These are phyloP conservation scores for Nomia melanderi DNA, from an alignment of 1,140 invertebrate species.

Conservation along the genomic window DNA sequence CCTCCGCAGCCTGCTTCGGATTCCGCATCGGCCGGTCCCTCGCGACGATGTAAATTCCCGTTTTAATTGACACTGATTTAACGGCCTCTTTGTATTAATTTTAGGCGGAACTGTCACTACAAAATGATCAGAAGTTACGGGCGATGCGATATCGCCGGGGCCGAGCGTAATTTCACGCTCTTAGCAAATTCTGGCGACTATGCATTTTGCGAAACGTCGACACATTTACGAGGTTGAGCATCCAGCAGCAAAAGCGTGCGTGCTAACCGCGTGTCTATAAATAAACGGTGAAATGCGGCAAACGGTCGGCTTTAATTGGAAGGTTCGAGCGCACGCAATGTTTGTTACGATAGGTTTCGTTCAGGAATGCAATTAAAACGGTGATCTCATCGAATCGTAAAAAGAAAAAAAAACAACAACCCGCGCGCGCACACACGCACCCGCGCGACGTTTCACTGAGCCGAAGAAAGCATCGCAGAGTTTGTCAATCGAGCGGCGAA, in stretches of 20 bases:
- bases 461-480: background rate
- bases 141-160: slow-evolving; percentile 32
- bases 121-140: slow-evolving; percentile 43
- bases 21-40: too few relatives aligned
- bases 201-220: slow-evolving; percentile 68
- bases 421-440: too few relatives aligned
- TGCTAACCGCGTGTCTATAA: slow-evolving; percentile 63
- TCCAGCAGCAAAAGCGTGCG: slow-evolving; percentile 63
- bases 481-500: slow-evolving; percentile 24
- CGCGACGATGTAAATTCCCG: background rate
- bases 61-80: slow-evolving; percentile 61
- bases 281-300: slow-evolving; percentile 70
- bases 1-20: background rate
- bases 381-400: slow-evolving; percentile 64
- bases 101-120: slow-evolving; percentile 53
- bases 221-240: slow-evolving; percentile 67
- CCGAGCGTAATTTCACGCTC: slow-evolving; percentile 59
- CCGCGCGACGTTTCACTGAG: slow-evolving; percentile 24
- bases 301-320: slow-evolving; percentile 72
- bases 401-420: slow-evolving; percentile 12
- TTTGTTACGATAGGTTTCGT: slow-evolving; percentile 68
- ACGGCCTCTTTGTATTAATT: slow-evolving; percentile 56
- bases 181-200: slow-evolving; percentile 64
- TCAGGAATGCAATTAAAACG: slow-evolving; percentile 69
- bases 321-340: slow-evolving; percentile 67